phyloP scores from a whole-genome alignment of 2,888 invertebrate species.

The Drosophila hamatofila region DNA sequence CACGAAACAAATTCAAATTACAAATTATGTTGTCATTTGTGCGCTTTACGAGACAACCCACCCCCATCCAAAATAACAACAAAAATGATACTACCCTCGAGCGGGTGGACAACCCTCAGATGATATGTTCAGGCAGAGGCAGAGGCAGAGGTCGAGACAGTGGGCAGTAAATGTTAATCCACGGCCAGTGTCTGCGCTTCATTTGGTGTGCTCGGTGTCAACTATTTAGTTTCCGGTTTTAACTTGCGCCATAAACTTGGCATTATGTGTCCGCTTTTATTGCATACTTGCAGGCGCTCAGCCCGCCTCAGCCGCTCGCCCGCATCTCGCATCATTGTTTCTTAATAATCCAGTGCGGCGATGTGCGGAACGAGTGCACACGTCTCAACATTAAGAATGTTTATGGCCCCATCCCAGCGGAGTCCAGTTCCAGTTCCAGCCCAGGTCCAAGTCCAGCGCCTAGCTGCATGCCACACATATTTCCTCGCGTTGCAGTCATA shows the following conservation, averaged over 20 bases:
- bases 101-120: not conserved
- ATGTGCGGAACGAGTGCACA: constrained; percentile 62
- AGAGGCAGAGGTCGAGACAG: constrained; percentile 19
- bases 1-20: constrained; percentile 82
- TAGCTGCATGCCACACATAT: constrained; percentile 55
- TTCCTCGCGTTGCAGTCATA: constrained; percentile 68
- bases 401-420: constrained; percentile 51
- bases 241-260: constrained; percentile 74
- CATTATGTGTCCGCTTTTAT: constrained; percentile 77
- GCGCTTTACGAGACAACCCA: constrained; percentile 66
- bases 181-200: constrained; percentile 32
- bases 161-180: constrained; percentile 57
- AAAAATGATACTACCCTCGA: not conserved
- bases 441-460: constrained; percentile 22
- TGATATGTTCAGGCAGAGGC: constrained; percentile 7
- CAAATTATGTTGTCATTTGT: constrained; percentile 80
- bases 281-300: constrained; percentile 59
- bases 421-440: constrained; percentile 2
- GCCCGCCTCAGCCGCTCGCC: constrained; percentile 2
- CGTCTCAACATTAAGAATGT: constrained; percentile 71
- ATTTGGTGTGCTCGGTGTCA: constrained; percentile 60
- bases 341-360: constrained; percentile 67
- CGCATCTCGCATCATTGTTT: constrained; percentile 70
- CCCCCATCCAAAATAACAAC: not conserved
- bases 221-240: constrained; percentile 81